Conservation (phyloP, 1,140 invertebrate genomes). For the Anoplophora glabripennis region DNA sequence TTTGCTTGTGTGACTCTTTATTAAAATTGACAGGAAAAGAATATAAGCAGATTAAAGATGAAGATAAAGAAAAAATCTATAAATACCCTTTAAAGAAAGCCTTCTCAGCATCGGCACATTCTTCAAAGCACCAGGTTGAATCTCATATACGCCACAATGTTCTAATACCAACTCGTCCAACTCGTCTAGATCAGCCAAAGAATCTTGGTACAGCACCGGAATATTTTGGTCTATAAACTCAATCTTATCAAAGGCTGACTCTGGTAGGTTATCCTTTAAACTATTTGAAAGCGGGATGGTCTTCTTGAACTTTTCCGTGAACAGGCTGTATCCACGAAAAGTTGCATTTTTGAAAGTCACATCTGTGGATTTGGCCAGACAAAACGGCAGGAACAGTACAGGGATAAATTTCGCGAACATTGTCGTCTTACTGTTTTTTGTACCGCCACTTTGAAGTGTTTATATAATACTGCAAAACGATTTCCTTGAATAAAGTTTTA, state of each 20-base stretch:
- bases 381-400: slow-evolving; percentile 10
- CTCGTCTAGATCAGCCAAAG: slow-evolving; percentile 25
- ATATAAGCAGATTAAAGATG: too few relatives aligned
- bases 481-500: too few relatives aligned
- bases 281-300: slow-evolving; percentile 19
- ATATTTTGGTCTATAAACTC: slow-evolving; percentile 27
- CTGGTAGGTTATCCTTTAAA: slow-evolving; percentile 26
- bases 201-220: slow-evolving; percentile 25
- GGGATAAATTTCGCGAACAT: background rate
- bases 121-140: slow-evolving; percentile 29
- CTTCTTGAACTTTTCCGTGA: slow-evolving; percentile 29
- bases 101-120: slow-evolving; percentile 26
- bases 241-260: slow-evolving; percentile 22
- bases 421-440: background rate
- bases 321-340: slow-evolving; percentile 28
- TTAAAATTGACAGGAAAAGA: too few relatives aligned
- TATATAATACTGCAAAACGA: too few relatives aligned
- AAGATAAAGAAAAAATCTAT: too few relatives aligned
- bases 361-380: background rate
- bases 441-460: background rate
- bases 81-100: slow-evolving; percentile 17
- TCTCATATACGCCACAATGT: slow-evolving; percentile 24
- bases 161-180: slow-evolving; percentile 33
- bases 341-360: slow-evolving; percentile 31
- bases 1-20: too few relatives aligned